Conservation (phyloP, 1,140 invertebrate species). For the Rhizoglyphus robini region DNA sequence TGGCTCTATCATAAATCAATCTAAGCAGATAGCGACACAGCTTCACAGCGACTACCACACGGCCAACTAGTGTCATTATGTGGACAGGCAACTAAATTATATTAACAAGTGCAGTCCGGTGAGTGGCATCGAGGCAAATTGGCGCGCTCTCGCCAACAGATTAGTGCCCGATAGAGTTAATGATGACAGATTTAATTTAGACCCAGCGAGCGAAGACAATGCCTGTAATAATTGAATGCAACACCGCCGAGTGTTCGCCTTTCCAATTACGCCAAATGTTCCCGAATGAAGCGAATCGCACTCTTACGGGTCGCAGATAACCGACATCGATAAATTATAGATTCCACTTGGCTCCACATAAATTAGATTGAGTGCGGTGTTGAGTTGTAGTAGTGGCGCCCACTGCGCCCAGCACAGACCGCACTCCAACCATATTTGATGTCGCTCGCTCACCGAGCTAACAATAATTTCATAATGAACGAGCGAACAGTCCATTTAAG, state of each 20-base stretch:
- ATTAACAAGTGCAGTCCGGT: no score
- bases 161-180: conserved; percentile 9
- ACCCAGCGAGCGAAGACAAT: background rate
- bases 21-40: conserved; percentile 4
- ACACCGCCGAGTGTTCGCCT: no score
- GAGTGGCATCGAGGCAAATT: no score
- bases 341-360: background rate
- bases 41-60: background rate
- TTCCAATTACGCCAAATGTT: no score
- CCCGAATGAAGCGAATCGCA: no score
- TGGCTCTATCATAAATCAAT: conserved; percentile 12
- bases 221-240: background rate
- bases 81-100: no score
- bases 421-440: no score
- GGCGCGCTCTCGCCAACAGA: conserved; percentile 12
- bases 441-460: background rate
- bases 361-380: no score
- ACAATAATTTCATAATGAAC: background rate
- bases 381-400: no score
- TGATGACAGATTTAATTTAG: conserved; percentile 15
- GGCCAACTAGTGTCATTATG: background rate
- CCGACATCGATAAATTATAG: background rate
- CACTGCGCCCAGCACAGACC: no score
- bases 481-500: background rate
- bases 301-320: no score